Conservation (phyloP, 2,888 invertebrate genomes). For the Xestoiulus laeticollis region DNA sequence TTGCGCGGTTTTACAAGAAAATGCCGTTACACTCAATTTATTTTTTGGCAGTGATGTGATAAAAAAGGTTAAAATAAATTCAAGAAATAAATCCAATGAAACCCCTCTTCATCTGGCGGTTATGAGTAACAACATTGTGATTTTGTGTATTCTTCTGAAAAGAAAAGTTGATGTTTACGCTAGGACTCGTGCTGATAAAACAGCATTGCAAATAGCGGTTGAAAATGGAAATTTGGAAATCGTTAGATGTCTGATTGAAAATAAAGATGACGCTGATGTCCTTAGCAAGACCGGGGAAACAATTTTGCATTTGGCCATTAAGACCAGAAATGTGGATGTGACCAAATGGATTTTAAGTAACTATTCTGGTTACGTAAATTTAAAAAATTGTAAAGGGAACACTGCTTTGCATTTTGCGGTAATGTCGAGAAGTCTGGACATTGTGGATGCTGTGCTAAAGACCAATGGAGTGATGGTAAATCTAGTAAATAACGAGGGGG, state of each 20-base stretch:
- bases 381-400: not conserved
- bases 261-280: not conserved
- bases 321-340: not conserved
- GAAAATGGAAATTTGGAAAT: not conserved
- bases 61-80: not conserved
- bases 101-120: not conserved
- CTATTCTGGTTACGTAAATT: not conserved
- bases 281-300: not conserved
- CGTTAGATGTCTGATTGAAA: not conserved
- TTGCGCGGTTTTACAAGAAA: not conserved
- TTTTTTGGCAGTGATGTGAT: not conserved
- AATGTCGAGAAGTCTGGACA: not conserved
- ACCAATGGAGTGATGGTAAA: not conserved
- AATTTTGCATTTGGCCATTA: not conserved
- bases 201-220: conserved; percentile 10
- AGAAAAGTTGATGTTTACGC: not conserved
- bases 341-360: not conserved
- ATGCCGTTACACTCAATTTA: not conserved
- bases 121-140: not conserved
- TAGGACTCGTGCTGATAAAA: not conserved
- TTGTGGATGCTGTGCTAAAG: not conserved
- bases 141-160: not conserved
- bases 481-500: not conserved
- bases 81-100: not conserved
- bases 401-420: conserved; percentile 8